Evolutionary conservation across 2,113 vertebrate genomes (phyloP), one percentile per base, ranked within the genome.

Genomic region (Synodontis membranacea): DNA sequence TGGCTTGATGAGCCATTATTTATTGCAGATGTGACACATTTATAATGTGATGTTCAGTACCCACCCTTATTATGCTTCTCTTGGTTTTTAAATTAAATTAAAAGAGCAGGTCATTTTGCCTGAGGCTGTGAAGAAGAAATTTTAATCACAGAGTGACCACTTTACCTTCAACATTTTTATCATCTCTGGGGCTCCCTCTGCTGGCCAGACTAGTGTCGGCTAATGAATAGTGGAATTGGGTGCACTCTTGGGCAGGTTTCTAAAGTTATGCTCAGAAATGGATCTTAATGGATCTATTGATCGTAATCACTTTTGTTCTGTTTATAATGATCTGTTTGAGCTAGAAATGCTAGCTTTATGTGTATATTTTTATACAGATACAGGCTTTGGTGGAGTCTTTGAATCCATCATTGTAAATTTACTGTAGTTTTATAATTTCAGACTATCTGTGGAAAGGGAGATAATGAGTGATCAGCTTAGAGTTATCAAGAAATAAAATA

Each of bases 61-160:
- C 2, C 37, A 72, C 21, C 8, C 19, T 72, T 42, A 3, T 39
- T 23, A 42, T 46, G 25, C 11, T 0, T 46, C 14, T 54, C 9
- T 21, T 54, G 1, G 3, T 7, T 21, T 34, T 68, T 70, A 37
- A 91, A 95, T 93, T 88, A 34, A 91, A 89, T 88, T 88, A 91
- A 82, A 82, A 89, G 91, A 68, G 88, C 86, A 89, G 93, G 56
- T 60, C 31, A 70, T 50, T 76, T 46, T 8, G 9, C 42, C 62
- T 31, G 90, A 60, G 91, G 94, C 91, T 91, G 92, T 88, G 93
- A 90, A 23, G 94, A 95, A 81, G 91, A 92, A 85, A 94, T 93
- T 91, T 96, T 94, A 91, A 95, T 94, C 76, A 92, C 91, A 89
- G 90, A 92, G 52, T 58, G 92, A 83, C 92, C 92, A 86, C 84